phyloP scores from a whole-genome alignment of 2,797 vertebrate genomes.

The Hybognathus amarus region DNA sequence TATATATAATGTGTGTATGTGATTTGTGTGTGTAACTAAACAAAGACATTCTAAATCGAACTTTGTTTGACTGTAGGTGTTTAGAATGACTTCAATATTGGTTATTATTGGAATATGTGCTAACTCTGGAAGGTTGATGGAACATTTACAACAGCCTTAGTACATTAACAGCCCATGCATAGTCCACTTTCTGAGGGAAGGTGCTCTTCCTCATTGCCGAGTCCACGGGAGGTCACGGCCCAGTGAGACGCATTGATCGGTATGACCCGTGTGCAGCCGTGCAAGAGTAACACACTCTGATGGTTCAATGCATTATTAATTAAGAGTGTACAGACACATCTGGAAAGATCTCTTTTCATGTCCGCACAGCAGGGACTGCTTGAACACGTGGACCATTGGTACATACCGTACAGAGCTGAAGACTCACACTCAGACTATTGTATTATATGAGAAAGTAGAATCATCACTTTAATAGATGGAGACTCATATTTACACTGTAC shows the following conservation, averaged over 20 bases:
- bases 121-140: not conserved
- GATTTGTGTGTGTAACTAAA: not conserved
- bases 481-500: not conserved
- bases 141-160: not conserved
- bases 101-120: not conserved
- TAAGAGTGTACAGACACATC: slow-evolving; percentile 52
- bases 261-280: slow-evolving; percentile 23
- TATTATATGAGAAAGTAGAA: not conserved
- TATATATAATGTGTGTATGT: too few species aligned
- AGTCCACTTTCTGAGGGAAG: slow-evolving; percentile 24
- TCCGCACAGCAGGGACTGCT: slow-evolving; percentile 61
- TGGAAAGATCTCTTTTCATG: slow-evolving; percentile 58
- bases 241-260: slow-evolving; percentile 58
- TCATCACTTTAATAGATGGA: not conserved
- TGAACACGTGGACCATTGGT: slow-evolving; percentile 43
- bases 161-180: not conserved
- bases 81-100: not conserved
- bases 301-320: slow-evolving; percentile 64
- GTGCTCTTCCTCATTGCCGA: not conserved
- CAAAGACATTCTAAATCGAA: not conserved
- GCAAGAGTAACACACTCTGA: slow-evolving; percentile 50
- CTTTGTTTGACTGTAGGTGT: not conserved
- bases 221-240: slow-evolving; percentile 52
- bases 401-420: slow-evolving; percentile 14
- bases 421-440: not conserved